A percentile compares a stretch with the other conserved stretches of the same genome.
Conservation (phyloP, 2,888 invertebrate species). For the Hipparchia sbordonii region DNA sequence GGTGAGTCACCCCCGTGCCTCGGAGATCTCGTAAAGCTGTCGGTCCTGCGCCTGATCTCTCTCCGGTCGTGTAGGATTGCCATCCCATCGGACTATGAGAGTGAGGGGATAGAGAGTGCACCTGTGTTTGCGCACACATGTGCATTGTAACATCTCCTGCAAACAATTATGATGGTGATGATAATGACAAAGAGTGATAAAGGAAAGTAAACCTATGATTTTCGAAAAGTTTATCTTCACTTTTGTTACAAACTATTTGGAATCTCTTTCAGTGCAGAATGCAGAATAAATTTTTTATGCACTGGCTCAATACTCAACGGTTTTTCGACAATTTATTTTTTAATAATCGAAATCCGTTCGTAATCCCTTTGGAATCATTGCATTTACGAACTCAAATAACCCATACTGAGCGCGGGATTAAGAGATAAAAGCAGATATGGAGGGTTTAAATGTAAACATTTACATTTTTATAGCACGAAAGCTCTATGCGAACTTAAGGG, state of each 20-base stretch:
- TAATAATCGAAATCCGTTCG: slow-evolving; percentile 25
- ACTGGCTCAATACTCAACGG: slow-evolving; percentile 1
- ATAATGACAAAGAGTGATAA: no score
- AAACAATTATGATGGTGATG: no score
- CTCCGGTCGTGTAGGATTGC: no score
- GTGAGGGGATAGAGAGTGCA: no score
- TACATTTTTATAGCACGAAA: slow-evolving; percentile 14
- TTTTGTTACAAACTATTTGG: neutral
- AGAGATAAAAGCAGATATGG: slow-evolving; percentile 26
- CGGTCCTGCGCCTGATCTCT: no score
- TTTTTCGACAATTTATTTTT: slow-evolving; percentile 26
- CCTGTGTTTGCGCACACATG: no score
- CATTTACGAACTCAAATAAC: slow-evolving; percentile 29
- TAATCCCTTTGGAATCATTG: slow-evolving; percentile 32
- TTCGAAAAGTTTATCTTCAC: neutral
- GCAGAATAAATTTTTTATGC: slow-evolving; percentile 8
- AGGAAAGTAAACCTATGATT: no score
- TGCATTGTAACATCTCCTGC: no score
- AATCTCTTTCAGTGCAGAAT: neutral
- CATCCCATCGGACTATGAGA: no score
- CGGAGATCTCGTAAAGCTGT: no score
- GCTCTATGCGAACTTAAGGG: neutral
- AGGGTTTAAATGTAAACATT: slow-evolving; percentile 13
- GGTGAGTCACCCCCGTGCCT: no score
- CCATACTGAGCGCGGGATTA: slow-evolving; percentile 29